Evolutionary conservation across 37 sponge, comb jelly and placozoan species (phyloP).

Genomic region (Corticium candelabrum): DNA sequence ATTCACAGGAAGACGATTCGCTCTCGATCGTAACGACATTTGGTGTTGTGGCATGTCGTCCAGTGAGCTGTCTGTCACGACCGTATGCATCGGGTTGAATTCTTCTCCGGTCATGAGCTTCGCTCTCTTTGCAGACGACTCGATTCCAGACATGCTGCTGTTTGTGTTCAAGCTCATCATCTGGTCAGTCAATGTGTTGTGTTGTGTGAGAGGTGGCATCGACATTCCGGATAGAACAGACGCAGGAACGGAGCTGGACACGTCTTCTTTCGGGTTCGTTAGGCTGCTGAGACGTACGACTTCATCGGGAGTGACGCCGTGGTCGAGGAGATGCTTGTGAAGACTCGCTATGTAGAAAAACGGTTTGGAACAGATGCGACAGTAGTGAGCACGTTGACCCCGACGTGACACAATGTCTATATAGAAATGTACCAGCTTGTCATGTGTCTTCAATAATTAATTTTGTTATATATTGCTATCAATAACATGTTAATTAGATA

Average conservation of each 20-base stretch:
- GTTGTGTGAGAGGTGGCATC: not conserved
- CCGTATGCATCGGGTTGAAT: too few species aligned
- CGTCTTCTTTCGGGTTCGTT: not conserved
- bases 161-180: not conserved
- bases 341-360: not conserved
- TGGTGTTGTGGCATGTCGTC: not conserved
- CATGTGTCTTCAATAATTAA: too few species aligned
- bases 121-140: not conserved
- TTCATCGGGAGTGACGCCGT: not conserved
- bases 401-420: not conserved
- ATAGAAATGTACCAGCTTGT: too few species aligned
- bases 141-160: not conserved
- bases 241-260: not conserved
- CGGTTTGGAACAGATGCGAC: not conserved
- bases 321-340: slow-evolving; percentile 2
- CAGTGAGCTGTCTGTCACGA: not conserved
- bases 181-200: not conserved
- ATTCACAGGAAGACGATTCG: not conserved
- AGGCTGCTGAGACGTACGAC: not conserved
- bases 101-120: too few species aligned
- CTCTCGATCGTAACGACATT: not conserved
- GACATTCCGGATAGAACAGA: not conserved
- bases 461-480: too few species aligned
- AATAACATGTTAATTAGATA: too few species aligned
- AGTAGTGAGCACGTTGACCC: not conserved